phyloP scores from a whole-genome alignment of 2,888 invertebrate species.

The Nomada fabriciana region DNA sequence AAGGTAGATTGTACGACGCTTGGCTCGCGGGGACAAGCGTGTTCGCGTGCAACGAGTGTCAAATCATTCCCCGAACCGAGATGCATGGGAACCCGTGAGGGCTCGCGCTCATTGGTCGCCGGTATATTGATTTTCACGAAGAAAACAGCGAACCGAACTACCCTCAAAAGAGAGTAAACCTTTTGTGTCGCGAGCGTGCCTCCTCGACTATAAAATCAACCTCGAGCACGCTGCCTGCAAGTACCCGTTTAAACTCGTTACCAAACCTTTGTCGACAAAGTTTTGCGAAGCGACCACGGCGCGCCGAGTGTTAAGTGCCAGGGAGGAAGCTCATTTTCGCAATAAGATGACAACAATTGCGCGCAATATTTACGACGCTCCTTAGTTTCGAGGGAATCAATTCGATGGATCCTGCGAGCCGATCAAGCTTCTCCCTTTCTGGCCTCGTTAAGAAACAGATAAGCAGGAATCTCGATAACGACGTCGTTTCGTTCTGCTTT shows the following conservation, averaged over 20 bases:
- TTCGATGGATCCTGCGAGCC: not conserved
- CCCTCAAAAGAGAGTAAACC: constrained; percentile 47
- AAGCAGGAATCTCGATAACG: constrained; percentile 17
- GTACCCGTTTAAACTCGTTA: constrained; percentile 15
- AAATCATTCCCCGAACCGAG: constrained; percentile 51
- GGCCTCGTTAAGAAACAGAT: constrained; percentile 9
- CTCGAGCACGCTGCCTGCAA: constrained; percentile 6
- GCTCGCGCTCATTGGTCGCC: constrained; percentile 50
- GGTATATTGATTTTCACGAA: constrained; percentile 61
- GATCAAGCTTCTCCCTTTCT: not conserved
- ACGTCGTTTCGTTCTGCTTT: constrained; percentile 39
- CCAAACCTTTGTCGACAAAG: too few relatives aligned
- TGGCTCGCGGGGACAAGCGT: not conserved
- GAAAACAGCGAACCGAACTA: constrained; percentile 50
- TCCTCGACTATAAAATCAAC: constrained; percentile 50
- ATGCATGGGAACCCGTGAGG: constrained; percentile 42
- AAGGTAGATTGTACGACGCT: constrained; percentile 36
- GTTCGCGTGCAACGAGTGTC: constrained; percentile 30
- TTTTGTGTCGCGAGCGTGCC: constrained; percentile 45
- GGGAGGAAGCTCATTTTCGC: too few relatives aligned
- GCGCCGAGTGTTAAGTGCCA: too few relatives aligned
- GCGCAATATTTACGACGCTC: not conserved
- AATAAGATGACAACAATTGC: not conserved
- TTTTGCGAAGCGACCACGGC: too few relatives aligned
- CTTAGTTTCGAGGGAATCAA: not conserved